Evolutionary conservation across 2,888 invertebrate genomes (phyloP), one percentile per base, ranked within the genome.

Genomic region (Limnephilus marmoratus): DNA sequence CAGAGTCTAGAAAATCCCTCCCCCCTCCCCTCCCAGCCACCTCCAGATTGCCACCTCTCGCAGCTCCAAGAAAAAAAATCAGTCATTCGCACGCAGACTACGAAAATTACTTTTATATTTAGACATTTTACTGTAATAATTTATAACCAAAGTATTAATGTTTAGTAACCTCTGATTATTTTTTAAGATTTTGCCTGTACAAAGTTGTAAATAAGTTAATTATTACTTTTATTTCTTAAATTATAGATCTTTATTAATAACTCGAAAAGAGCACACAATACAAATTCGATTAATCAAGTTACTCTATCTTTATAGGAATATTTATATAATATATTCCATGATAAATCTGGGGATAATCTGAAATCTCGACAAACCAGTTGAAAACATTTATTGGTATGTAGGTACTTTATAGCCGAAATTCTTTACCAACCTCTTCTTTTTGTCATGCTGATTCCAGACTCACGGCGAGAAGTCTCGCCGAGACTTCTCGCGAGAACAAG

Each of bases 21-120:
- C 90, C 90, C 3, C 88, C 93, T 18, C 90, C 92, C 81, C 82
- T 88, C 12, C 86, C 92, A 3, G 88, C 81, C n/a, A 85, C 88
- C 37, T 88, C 92, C 2, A 93, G 90, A 45, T 83, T 93, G 49
- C 93, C 94, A 24, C 93, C 93, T 11, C 53, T 93, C n/a, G 94
- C 94, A 90, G 93, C 94, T 89, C 95, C 95, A 93, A 90, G 94
- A 92, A 94, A 94, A 88, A 94, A 94, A 87, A 94, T 94, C 49
- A 95, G 94, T 90, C 95, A 96, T 91, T 95, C 96, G 11, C 97
- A 97, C 94, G 96, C 97, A 85, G 97, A 97, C 94, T 97, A 97
- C 94, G 97, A 97, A 94, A 97, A 97, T 95, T 97, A 97, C 94
- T 96, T 97, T 94, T 97, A 97, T 94, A 97, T 97, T 94, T 97